phyloP scores from a whole-genome alignment of 2,113 vertebrate genomes.

The Micronycteris hirsuta region DNA sequence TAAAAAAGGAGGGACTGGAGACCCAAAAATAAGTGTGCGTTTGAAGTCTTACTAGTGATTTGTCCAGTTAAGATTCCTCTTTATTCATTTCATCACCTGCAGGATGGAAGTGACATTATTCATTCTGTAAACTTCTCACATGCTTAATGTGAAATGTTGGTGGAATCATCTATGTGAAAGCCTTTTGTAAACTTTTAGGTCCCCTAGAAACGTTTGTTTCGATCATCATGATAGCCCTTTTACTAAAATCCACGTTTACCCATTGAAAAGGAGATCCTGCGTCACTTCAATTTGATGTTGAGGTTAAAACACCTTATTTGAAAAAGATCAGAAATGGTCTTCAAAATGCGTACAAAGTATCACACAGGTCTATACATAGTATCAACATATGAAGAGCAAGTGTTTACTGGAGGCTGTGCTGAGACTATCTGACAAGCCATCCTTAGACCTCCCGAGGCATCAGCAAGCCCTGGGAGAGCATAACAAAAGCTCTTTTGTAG shows the following conservation, averaged over 20 bases:
- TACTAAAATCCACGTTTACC: constrained; percentile 52
- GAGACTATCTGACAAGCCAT: constrained; percentile 53
- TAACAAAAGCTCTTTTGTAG: constrained; percentile 53
- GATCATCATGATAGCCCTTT: constrained; percentile 29
- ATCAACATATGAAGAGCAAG: constrained; percentile 49
- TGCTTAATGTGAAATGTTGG: not conserved
- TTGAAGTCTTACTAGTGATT: not conserved
- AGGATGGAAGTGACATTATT: not conserved
- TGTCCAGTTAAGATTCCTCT: not conserved
- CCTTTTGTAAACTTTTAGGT: not conserved
- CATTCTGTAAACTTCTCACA: not conserved
- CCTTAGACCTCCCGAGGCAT: constrained; percentile 38
- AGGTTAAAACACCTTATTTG: constrained; percentile 37
- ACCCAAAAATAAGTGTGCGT: not conserved
- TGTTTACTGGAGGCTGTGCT: constrained; percentile 50
- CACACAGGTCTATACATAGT: constrained; percentile 1
- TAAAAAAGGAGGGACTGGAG: not conserved
- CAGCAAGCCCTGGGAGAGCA: constrained; percentile 29
- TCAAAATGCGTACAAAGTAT: constrained; percentile 29
- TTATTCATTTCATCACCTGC: not conserved
- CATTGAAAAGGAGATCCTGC: not conserved
- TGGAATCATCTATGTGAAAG: not conserved
- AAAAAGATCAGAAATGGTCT: constrained; percentile 61
- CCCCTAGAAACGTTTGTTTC: not conserved
- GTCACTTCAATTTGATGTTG: constrained; percentile 35